These are phyloP conservation scores for Pitta sordida DNA, from an alignment of 2,113 vertebrate genomes.

Conservation along the genomic window DNA sequence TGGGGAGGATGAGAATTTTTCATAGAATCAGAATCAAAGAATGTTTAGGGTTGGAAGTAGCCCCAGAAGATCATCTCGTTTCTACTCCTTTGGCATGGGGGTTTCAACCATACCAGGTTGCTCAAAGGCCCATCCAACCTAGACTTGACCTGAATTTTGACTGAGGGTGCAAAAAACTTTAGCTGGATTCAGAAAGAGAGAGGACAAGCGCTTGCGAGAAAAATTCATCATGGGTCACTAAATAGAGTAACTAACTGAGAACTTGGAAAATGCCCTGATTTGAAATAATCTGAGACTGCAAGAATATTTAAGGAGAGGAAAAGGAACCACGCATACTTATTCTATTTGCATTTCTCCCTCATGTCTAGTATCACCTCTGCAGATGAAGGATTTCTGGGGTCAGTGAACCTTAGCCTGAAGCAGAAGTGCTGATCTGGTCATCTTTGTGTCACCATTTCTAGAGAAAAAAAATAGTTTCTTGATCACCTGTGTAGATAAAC, in stretches of 20 bases:
- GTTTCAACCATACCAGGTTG: not conserved
- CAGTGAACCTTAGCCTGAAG: not conserved
- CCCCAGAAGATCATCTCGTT: not conserved
- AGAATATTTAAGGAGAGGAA: not conserved
- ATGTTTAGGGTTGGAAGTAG: not conserved
- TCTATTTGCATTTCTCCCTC: not conserved
- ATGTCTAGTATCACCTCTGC: not conserved
- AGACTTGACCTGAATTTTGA: not conserved
- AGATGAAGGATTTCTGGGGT: not conserved
- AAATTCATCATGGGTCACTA: not conserved
- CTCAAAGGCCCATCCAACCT: not conserved
- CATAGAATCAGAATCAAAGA: not conserved
- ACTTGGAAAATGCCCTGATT: not conserved
- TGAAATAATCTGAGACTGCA: not conserved
- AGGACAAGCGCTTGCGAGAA: not conserved
- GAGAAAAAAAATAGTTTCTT: not conserved
- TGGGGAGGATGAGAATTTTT: not conserved
- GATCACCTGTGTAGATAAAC: not conserved
- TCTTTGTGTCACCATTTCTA: not conserved
- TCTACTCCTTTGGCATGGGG: not conserved
- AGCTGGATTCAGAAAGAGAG: not conserved
- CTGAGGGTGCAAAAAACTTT: not conserved
- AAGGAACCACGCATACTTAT: not conserved
- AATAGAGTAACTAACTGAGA: not conserved
- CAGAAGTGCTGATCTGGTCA: not conserved